Conservation (phyloP, 2,797 vertebrate species). For the Psittacula echo region DNA sequence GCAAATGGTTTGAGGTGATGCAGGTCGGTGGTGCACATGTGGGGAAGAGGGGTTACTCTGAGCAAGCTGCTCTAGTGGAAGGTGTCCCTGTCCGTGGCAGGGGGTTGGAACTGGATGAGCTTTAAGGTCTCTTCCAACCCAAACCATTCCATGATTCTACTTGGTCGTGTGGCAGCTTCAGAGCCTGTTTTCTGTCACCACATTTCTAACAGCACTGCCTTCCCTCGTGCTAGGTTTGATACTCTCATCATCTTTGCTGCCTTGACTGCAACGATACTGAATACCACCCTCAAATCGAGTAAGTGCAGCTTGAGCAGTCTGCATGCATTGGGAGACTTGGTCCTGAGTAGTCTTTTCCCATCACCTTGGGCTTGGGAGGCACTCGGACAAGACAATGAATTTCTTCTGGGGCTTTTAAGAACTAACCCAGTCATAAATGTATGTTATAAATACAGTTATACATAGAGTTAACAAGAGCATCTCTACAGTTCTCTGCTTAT, state of each 20-base stretch:
- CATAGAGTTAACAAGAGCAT: neutral
- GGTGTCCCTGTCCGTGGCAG: neutral
- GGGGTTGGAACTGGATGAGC: neutral
- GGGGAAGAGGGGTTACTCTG: neutral
- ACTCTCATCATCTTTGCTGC: slow-evolving; percentile 89
- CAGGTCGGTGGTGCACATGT: neutral
- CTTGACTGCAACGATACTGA: slow-evolving; percentile 85
- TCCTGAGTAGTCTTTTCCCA: neutral
- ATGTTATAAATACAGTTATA: too few species aligned
- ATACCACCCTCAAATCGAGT: slow-evolving; percentile 84
- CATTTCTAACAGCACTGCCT: slow-evolving; percentile 21
- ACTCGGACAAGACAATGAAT: neutral
- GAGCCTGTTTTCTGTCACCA: neutral
- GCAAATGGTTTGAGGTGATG: neutral
- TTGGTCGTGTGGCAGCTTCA: neutral
- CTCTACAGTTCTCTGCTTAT: neutral
- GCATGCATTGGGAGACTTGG: slow-evolving; percentile 31
- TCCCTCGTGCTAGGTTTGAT: slow-evolving; percentile 86
- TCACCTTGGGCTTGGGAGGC: neutral
- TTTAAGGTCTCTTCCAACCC: neutral
- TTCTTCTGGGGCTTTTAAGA: neutral
- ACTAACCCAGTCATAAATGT: neutral
- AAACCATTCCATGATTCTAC: neutral
- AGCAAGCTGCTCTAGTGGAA: neutral
- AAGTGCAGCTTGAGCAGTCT: slow-evolving; percentile 61